Percentiles rank a stretch among this genome's conserved stretches.
phyloP scores from a whole-genome alignment of 2,113 vertebrate genomes.

The Paracanthobrama guichenoti region DNA sequence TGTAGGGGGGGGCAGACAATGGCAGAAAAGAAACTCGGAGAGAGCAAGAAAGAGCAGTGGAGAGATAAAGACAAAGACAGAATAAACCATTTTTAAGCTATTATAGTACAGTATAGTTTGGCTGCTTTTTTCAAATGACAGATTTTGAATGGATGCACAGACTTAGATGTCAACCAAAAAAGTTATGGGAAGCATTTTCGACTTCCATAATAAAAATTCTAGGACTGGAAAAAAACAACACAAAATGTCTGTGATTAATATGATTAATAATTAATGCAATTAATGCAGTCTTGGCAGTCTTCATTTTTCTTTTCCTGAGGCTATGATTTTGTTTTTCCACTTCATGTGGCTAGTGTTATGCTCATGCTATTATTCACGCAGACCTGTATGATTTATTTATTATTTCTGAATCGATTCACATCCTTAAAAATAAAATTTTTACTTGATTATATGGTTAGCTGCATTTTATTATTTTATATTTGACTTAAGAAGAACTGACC shows the following conservation, averaged over 20 bases:
- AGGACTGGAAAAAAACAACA: neutral
- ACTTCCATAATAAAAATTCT: neutral
- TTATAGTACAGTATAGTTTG: neutral
- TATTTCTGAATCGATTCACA: neutral
- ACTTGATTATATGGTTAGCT: neutral
- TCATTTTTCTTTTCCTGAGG: neutral
- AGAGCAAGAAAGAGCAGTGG: conserved; percentile 11
- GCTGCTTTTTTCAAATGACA: neutral
- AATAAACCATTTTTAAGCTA: neutral
- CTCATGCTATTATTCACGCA: neutral
- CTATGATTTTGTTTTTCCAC: neutral
- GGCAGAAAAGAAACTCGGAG: neutral
- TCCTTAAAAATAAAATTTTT: neutral
- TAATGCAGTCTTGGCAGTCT: neutral
- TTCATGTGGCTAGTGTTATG: neutral
- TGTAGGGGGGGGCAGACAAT: conserved; percentile 60
- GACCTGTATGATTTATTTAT: neutral
- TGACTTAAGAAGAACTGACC: neutral
- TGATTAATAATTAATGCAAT: neutral
- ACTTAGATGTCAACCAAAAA: neutral
- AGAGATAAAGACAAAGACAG: conserved; percentile 44
- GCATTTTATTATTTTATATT: neutral
- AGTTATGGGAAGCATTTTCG: neutral
- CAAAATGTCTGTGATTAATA: neutral
- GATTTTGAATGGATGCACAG: neutral